Percentiles rank a stretch among this genome's conserved stretches.
phyloP scores from a whole-genome alignment of 1,140 invertebrate genomes.

The Zeugodacus cucurbitae region DNA sequence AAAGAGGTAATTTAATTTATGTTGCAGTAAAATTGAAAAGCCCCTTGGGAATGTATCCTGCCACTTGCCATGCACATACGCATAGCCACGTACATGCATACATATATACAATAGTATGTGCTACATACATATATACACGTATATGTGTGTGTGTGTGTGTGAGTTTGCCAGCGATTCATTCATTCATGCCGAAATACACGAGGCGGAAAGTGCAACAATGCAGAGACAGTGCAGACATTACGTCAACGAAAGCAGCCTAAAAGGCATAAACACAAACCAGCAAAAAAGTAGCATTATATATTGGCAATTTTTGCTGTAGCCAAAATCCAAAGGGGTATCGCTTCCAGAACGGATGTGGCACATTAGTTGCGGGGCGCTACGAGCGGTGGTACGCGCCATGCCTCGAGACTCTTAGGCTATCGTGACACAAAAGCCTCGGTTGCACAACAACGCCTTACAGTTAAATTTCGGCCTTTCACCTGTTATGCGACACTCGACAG shows the following conservation, averaged over 20 bases:
- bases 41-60: constrained; percentile 47
- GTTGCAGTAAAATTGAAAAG: constrained; percentile 66
- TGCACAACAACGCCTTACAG: background rate
- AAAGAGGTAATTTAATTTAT: constrained; percentile 66
- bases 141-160: background rate
- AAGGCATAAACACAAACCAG: background rate
- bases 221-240: constrained; percentile 12
- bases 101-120: background rate
- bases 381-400: background rate
- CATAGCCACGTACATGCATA: background rate
- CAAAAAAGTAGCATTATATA: background rate
- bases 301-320: background rate
- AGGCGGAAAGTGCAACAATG: constrained; percentile 12
- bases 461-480: constrained; percentile 20
- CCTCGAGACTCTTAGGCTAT: background rate
- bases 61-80: background rate
- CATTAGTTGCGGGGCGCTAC: background rate
- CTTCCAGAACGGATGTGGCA: background rate
- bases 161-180: background rate
- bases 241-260: background rate
- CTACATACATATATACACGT: background rate
- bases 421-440: background rate
- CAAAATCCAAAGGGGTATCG: background rate
- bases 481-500: background rate
- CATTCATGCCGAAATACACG: constrained; percentile 9